Percentiles rank a stretch among this genome's conserved stretches.
phyloP scores from a whole-genome alignment of 2,113 vertebrate species.

The Maccullochella peelii region DNA sequence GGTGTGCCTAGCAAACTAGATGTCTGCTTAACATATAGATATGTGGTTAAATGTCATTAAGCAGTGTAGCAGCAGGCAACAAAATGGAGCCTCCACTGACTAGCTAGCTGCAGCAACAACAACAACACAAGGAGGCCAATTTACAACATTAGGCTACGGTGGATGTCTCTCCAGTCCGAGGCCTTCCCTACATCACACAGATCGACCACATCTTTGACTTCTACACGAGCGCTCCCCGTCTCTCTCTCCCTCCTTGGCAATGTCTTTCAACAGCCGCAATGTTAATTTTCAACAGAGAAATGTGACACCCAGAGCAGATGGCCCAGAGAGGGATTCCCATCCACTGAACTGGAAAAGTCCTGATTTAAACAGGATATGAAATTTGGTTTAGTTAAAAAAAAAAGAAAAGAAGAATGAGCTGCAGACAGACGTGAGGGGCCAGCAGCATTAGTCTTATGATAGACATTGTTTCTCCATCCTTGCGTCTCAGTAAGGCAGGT shows the following conservation, averaged over 20 bases:
- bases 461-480: constrained; percentile 26
- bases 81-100: constrained; percentile 39
- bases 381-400: constrained; percentile 10
- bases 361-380: constrained; percentile 34
- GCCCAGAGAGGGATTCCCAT: constrained; percentile 48
- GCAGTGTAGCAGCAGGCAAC: not conserved
- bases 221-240: not conserved
- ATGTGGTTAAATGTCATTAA: constrained; percentile 16
- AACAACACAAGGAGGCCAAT: constrained; percentile 34
- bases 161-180: not conserved
- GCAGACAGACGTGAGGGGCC: not conserved
- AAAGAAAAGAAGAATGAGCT: not conserved
- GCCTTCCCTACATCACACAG: not conserved
- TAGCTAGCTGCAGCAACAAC: constrained; percentile 15
- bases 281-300: constrained; percentile 58
- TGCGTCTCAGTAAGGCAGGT: constrained; percentile 37
- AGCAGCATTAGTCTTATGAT: not conserved
- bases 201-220: constrained; percentile 12
- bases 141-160: not conserved
- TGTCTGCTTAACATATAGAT: constrained; percentile 10
- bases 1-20: not conserved
- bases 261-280: constrained; percentile 60
- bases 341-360: constrained; percentile 28
- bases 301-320: constrained; percentile 63
- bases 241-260: constrained; percentile 28